phyloP scores from a whole-genome alignment of 2,113 vertebrate genomes.

The Brachionichthys hirsutus region DNA sequence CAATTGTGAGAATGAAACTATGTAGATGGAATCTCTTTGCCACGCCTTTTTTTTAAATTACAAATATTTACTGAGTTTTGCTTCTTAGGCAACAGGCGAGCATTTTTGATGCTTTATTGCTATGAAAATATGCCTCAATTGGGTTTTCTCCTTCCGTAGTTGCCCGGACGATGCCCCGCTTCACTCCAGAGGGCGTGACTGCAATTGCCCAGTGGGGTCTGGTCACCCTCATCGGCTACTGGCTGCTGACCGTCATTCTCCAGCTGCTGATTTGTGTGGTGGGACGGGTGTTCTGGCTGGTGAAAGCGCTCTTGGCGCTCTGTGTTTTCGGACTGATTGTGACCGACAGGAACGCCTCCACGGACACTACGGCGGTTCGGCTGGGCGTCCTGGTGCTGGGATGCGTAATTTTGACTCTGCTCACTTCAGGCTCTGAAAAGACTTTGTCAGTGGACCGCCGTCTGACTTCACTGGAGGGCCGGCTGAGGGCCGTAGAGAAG shows the following conservation, averaged over 20 bases:
- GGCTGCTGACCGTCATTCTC: slow-evolving; percentile 67
- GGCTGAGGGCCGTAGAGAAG: slow-evolving; percentile 69
- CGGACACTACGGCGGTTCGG: slow-evolving; percentile 65
- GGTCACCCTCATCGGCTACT: slow-evolving; percentile 75
- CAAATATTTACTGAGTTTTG: not conserved
- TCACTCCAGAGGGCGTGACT: slow-evolving; percentile 76
- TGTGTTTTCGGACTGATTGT: slow-evolving; percentile 76
- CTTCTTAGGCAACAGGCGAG: not conserved
- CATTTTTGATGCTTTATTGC: not conserved
- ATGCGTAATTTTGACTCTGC: slow-evolving; percentile 63
- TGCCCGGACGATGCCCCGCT: slow-evolving; percentile 63
- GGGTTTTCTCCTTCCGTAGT: slow-evolving; percentile 48
- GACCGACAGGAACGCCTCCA: slow-evolving; percentile 49
- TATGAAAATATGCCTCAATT: slow-evolving; percentile 1
- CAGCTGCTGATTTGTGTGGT: slow-evolving; percentile 60
- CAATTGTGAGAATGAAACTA: not conserved
- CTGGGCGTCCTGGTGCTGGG: slow-evolving; percentile 68
- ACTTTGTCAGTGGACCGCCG: slow-evolving; percentile 54
- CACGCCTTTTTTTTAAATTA: too few relatives aligned
- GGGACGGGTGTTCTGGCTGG: slow-evolving; percentile 73
- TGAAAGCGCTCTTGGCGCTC: slow-evolving; percentile 66
- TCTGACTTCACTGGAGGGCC: slow-evolving; percentile 65
- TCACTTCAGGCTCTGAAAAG: slow-evolving; percentile 49
- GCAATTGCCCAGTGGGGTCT: slow-evolving; percentile 75
- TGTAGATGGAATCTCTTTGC: not conserved